These are phyloP conservation scores for Nannoperca obscura DNA, from an alignment of 2,797 vertebrate species.

Conservation along the genomic window DNA sequence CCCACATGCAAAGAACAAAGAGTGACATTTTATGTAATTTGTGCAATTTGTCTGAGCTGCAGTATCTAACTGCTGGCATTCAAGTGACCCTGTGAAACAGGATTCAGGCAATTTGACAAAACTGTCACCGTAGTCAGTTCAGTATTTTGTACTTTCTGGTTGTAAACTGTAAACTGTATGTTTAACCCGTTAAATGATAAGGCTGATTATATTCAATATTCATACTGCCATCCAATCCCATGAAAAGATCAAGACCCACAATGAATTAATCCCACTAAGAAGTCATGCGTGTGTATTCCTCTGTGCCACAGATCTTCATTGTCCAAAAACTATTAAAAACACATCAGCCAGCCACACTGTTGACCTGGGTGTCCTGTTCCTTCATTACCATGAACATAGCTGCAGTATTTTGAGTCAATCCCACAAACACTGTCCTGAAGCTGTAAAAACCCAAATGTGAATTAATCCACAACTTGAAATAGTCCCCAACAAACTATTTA, in stretches of 20 bases:
- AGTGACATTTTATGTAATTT: background rate
- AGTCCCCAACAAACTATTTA: background rate
- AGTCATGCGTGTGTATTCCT: background rate
- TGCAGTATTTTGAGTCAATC: background rate
- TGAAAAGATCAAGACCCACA: background rate
- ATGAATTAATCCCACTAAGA: background rate
- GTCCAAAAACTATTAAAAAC: background rate
- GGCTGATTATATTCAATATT: background rate
- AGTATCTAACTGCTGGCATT: background rate
- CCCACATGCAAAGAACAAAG: conserved; percentile 6
- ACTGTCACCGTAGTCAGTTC: background rate
- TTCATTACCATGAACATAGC: background rate
- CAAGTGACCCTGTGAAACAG: conserved; percentile 9
- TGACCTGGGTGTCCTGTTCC: background rate
- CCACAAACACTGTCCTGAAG: background rate
- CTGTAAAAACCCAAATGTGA: background rate
- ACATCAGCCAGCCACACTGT: background rate
- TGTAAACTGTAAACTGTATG: background rate
- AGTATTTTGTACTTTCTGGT: background rate
- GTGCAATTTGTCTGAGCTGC: background rate
- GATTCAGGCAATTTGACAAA: conserved; percentile 19
- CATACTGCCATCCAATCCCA: background rate
- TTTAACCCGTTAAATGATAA: background rate
- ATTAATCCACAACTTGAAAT: background rate
- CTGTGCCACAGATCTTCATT: background rate